Evolutionary conservation across 2,888 invertebrate species (phyloP).

Genomic region (Taphrorychus bicolor): DNA sequence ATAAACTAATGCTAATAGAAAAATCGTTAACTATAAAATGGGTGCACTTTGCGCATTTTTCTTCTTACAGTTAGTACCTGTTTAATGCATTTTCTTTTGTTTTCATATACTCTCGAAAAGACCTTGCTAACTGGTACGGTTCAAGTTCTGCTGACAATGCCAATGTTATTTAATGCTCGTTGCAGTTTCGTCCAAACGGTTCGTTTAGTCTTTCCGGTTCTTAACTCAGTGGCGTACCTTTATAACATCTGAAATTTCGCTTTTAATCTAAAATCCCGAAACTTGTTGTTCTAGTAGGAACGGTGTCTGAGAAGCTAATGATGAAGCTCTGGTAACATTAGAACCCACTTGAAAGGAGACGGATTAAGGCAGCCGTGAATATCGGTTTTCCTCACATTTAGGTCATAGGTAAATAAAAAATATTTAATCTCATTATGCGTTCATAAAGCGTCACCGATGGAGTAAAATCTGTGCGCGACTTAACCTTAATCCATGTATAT

Average conservation of each 20-base stretch:
- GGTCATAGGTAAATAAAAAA: constrained; percentile 27
- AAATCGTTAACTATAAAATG: too few species aligned
- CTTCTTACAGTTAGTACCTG: too few species aligned
- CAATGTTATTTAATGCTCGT: not conserved
- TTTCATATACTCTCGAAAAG: not conserved
- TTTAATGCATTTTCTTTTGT: not conserved
- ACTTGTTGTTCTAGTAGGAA: too few species aligned
- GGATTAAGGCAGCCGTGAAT: constrained; percentile 3
- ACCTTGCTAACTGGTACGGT: not conserved
- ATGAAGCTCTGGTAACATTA: too few species aligned
- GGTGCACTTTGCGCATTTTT: too few species aligned
- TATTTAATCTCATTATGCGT: constrained; percentile 11
- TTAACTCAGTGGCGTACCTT: not conserved
- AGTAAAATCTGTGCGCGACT: not conserved
- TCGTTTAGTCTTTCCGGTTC: not conserved
- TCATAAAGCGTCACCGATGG: constrained; percentile 1
- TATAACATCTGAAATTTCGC: too few species aligned
- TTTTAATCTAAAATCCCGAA: not conserved
- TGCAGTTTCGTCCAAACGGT: not conserved
- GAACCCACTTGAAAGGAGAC: not conserved
- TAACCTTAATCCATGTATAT: not conserved
- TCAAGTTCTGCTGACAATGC: not conserved
- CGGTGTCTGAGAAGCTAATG: too few species aligned
- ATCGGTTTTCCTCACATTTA: constrained; percentile 19
- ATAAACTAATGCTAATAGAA: too few species aligned